phyloP scores from a whole-genome alignment of 2,888 invertebrate genomes.

The Macroteleia sp. region DNA sequence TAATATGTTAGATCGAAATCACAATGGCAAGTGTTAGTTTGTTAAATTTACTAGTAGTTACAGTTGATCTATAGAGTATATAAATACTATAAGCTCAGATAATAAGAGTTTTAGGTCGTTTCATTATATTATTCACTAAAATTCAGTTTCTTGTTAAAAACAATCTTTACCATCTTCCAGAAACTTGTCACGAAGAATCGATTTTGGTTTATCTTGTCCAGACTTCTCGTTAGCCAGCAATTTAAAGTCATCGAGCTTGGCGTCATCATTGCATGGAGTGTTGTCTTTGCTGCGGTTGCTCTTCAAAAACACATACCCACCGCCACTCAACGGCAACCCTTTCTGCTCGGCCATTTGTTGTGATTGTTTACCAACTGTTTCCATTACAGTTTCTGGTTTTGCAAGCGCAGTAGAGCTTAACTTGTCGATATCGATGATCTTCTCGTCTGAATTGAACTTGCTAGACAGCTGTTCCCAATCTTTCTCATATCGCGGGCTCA shows the following conservation, averaged over 20 bases:
- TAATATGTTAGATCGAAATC: too few relatives aligned
- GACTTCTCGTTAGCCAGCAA: slow-evolving; percentile 66
- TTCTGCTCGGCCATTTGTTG: slow-evolving; percentile 82
- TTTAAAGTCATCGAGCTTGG: slow-evolving; percentile 74
- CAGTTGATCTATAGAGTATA: slow-evolving; percentile 15
- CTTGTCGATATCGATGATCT: slow-evolving; percentile 68
- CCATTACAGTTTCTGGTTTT: slow-evolving; percentile 61
- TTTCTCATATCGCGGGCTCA: slow-evolving; percentile 85
- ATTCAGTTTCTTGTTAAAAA: slow-evolving; percentile 27
- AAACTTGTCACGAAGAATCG: slow-evolving; percentile 80
- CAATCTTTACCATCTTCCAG: slow-evolving; percentile 78
- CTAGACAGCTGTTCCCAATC: slow-evolving; percentile 84
- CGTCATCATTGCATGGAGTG: slow-evolving; percentile 77
- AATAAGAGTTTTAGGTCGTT: background rate
- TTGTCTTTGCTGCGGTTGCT: slow-evolving; percentile 80
- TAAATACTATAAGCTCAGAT: slow-evolving; percentile 28
- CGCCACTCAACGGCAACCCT: slow-evolving; percentile 84
- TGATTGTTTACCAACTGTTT: slow-evolving; percentile 82
- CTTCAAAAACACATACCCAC: slow-evolving; percentile 88
- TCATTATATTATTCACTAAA: slow-evolving; percentile 4
- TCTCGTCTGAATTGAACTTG: slow-evolving; percentile 78
- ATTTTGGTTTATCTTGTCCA: slow-evolving; percentile 79
- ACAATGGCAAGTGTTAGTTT: too few relatives aligned
- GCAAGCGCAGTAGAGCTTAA: slow-evolving; percentile 73
- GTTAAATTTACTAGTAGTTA: too few relatives aligned